Percentiles rank a stretch among this genome's conserved stretches.
Conservation (phyloP, 2,888 invertebrate species). For the Caenorhabditis auriculariae region DNA sequence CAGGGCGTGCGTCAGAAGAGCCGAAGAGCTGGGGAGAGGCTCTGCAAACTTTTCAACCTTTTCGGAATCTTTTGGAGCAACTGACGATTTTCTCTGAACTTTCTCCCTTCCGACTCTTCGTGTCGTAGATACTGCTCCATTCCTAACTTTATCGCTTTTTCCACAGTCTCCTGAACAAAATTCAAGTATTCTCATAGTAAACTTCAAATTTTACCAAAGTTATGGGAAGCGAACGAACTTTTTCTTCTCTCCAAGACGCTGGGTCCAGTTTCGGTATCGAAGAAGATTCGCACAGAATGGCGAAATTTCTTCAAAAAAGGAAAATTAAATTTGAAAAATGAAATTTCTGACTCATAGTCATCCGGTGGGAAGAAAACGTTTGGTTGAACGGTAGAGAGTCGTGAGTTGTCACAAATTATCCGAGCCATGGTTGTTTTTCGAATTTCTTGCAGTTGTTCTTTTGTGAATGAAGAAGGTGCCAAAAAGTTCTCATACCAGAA, state of each 20-base stretch:
- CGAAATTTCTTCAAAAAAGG: conserved; percentile 31
- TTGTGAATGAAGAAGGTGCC: conserved; percentile 57
- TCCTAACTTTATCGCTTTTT: conserved; percentile 59
- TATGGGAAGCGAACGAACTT: conserved; percentile 52
- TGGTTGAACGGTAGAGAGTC: conserved; percentile 54
- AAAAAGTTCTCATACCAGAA: conserved; percentile 65
- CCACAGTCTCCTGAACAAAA: conserved; percentile 46
- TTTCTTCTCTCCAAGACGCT: conserved; percentile 58
- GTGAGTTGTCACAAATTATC: conserved; percentile 61
- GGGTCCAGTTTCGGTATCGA: too few relatives aligned
- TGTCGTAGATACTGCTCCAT: conserved; percentile 52
- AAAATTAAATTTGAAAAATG: too few relatives aligned
- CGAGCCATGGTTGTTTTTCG: conserved; percentile 55
- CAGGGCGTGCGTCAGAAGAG: conserved; percentile 54
- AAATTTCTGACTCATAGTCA: conserved; percentile 59
- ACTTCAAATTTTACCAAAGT: conserved; percentile 29
- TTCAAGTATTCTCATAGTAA: conserved; percentile 3
- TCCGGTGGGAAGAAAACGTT: conserved; percentile 56
- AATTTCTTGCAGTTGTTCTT: conserved; percentile 58
- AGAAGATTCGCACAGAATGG: conserved; percentile 42
- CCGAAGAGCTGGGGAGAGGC: conserved; percentile 5
- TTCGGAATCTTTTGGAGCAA: not conserved
- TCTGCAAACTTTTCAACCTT: not conserved
- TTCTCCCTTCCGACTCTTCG: conserved; percentile 45
- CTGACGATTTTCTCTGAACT: conserved; percentile 25